Base-by-base conservation (phyloP, 1,140 invertebrate species). In the Tyrophagus putrescentiae region DNA sequence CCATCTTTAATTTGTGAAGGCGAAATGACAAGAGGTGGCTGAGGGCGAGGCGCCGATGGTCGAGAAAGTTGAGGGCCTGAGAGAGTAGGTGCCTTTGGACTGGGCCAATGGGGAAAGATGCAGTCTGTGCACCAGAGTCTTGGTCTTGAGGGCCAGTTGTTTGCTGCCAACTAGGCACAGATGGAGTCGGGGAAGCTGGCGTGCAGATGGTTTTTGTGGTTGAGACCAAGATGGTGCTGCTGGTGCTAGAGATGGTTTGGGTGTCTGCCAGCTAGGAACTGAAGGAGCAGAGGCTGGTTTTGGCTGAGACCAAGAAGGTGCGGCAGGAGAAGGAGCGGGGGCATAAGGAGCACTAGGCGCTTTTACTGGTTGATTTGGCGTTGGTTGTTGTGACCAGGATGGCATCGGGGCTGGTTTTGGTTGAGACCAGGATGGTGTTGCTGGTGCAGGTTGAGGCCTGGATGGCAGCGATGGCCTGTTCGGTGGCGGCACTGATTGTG, bases 341-440 rank as follows among this genome's bases (percentile, higher is more conserved):
- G n/a, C n/a, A n/a, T n/a, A n/a, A n/a, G n/a, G n/a, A n/a, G n/a
- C n/a, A n/a, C n/a, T n/a, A n/a, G n/a, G 9, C 18, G 41, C 32
- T 11, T n/a, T n/a, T n/a, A 53, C 45, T 52, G 62, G 60, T 2
- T 41, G 13, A 1, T 32, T 21, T 3, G 62, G 58, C 32, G 60
- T 28, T 1, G 41, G 45, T 21, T 23, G n/a, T 4, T 21, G 27
- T 42, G 57, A 42, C 6, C 32, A 28, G 32, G 29, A 11, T 33
- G 60, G 60, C n/a, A n/a, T n/a, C n/a, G n/a, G n/a, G n/a, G n/a
- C n/a, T n/a, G n/a, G 45, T 48, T 18, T 18, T 7, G 45, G 45
- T 48, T 48, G 45, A 7, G 45, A 6, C 7, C 45, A 48, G 31
- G 21, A 25, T 48, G 45, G 45, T 9, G 7, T 48, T 21, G 45